Evolutionary conservation across 2,797 vertebrate species (phyloP), one percentile per base, ranked within the genome.

Genomic region (Remorina albescens): DNA sequence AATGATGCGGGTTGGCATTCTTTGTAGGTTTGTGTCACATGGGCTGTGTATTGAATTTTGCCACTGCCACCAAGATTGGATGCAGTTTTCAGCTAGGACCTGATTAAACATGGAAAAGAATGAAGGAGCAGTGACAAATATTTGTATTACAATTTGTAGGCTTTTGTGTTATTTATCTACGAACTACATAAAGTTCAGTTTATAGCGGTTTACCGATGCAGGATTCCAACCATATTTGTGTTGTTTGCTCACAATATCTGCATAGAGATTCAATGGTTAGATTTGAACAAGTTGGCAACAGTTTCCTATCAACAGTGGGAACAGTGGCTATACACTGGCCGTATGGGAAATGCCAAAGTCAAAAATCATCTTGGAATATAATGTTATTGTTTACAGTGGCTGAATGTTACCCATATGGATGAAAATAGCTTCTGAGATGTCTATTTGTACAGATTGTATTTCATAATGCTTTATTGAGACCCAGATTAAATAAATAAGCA

Each of bases 381-480:
- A 92, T 91, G 92, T 93, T 94, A 93, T 94, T 95, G 93, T 95
- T 95, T 95, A 95, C 94, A 95, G 91, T 92, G 91, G 89, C 91
- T 88, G 89, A 93, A 92, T 93, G 92, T 94, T 91, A 93, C 92
- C 89, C 89, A 78, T 92, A 89, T 84, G 84, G 88, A 92, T 90
- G 86, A 92, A 92, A 89, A 93, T 94, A 92, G 89, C 88, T 89
- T 92, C 87, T 78, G 86, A 90, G 84, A 91, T 92, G 94, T 95
- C 89, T 95, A 87, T 95, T 95, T 94, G 91, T 94, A 92, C 92
- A 93, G 94, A 92, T 93, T 92, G 89, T 90, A 83, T 95, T 95
- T 94, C 94, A 92, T 92, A 93, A 93, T 83, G 86, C 86, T 92
- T 93, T 93, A 91, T 91, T 88, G 92, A 92, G 88, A 87, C 76